Percentiles rank a stretch among this genome's conserved stretches.
These are phyloP conservation scores for Diceros bicornis DNA, from an alignment of 2,797 vertebrate genomes.

Conservation along the genomic window DNA sequence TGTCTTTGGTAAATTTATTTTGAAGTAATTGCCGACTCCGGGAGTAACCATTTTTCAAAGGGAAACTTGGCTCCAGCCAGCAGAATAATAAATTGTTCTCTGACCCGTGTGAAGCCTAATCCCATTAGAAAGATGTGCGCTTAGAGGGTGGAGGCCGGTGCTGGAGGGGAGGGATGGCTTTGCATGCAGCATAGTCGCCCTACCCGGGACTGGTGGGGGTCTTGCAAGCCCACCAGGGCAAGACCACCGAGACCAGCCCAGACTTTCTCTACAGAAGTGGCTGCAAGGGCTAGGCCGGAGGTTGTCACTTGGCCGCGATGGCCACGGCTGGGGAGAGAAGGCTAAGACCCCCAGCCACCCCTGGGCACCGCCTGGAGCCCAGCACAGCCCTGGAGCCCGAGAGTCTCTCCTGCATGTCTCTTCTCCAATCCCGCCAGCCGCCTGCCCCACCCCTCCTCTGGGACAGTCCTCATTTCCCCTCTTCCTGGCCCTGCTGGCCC, in stretches of 20 bases:
- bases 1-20: slow-evolving; percentile 99
- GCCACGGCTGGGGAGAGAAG: background rate
- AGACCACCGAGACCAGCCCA: background rate
- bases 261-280: background rate
- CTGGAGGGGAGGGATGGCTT: background rate
- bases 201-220: background rate
- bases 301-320: fast-evolving
- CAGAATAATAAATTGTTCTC: slow-evolving; percentile 94
- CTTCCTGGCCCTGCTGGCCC: no score
- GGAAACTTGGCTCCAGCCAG: slow-evolving; percentile 90
- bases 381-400: fast-evolving
- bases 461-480: background rate
- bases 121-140: slow-evolving; percentile 94
- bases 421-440: background rate
- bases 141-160: slow-evolving; percentile 83
- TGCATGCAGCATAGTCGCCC: fast-evolving
- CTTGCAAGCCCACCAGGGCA: background rate
- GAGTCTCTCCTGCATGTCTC: background rate
- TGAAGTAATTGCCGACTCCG: slow-evolving; percentile 97
- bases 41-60: slow-evolving; percentile 97
- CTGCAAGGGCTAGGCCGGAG: background rate
- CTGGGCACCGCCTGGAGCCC: background rate
- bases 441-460: fast-evolving
- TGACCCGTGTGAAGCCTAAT: slow-evolving; percentile 93
- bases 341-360: fast-evolving